Evolutionary conservation across 2,113 vertebrate species (phyloP).

Genomic region (Peromyscus polionotus): DNA sequence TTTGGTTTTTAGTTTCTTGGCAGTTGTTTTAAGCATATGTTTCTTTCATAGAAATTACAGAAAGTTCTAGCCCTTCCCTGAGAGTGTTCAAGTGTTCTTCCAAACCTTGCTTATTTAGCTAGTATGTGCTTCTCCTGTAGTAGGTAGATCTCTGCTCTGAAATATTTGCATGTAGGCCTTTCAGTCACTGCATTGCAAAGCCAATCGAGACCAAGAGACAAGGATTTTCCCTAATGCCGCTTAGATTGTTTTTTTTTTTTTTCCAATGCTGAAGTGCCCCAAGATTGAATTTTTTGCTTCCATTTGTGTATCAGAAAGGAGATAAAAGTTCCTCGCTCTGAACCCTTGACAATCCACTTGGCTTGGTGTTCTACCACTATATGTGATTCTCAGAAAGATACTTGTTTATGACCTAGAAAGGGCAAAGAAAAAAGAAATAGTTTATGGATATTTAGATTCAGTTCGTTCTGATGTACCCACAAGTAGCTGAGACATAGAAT

Average conservation of each 20-base stretch:
- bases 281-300: neutral
- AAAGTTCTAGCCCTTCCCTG: neutral
- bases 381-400: neutral
- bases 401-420: slow-evolving; percentile 24
- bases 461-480: neutral
- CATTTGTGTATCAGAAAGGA: neutral
- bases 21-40: neutral
- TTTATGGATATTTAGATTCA: slow-evolving; percentile 14
- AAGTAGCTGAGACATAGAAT: neutral
- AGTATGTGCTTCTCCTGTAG: neutral
- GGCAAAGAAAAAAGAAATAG: neutral
- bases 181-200: slow-evolving; percentile 28
- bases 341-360: slow-evolving; percentile 1
- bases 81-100: slow-evolving; percentile 10
- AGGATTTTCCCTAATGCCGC: neutral
- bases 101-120: neutral
- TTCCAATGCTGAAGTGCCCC: neutral
- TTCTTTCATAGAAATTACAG: neutral
- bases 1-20: neutral
- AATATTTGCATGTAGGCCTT: slow-evolving; percentile 18
- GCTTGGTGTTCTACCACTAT: neutral
- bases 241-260: neutral
- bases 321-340: neutral
- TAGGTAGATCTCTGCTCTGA: neutral
- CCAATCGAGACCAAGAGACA: slow-evolving; percentile 11